These are phyloP conservation scores for Aradophagus sp. DNA, from an alignment of 1,140 invertebrate genomes.

Conservation along the genomic window DNA sequence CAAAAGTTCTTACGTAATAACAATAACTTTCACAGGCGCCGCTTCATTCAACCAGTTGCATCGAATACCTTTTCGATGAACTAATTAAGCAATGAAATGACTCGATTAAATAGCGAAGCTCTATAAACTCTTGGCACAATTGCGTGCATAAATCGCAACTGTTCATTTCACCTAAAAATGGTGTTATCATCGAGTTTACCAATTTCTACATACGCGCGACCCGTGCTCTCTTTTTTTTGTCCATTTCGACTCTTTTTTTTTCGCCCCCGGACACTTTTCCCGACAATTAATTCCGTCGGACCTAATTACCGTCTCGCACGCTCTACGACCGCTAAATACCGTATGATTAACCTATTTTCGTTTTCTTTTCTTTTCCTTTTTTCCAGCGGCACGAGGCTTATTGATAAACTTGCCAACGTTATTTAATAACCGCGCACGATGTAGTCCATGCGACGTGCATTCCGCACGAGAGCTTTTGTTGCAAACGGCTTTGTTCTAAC, in stretches of 20 bases:
- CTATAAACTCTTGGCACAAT: constrained; percentile 48
- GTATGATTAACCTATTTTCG: constrained; percentile 47
- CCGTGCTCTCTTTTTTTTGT: constrained; percentile 1
- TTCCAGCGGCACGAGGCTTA: constrained; percentile 29
- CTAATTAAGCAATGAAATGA: constrained; percentile 50
- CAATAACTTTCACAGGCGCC: constrained; percentile 12
- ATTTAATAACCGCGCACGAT: constrained; percentile 46
- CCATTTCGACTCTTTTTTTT: constrained; percentile 11
- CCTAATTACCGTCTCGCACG: constrained; percentile 30
- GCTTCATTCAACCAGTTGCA: constrained; percentile 41
- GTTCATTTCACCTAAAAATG: constrained; percentile 35
- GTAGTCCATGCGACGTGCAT: constrained; percentile 39
- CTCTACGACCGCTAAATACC: constrained; percentile 32
- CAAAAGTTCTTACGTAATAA: constrained; percentile 18
- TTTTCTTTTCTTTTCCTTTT: not conserved
- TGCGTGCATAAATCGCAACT: constrained; percentile 41
- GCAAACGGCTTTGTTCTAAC: constrained; percentile 55
- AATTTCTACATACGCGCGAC: constrained; percentile 14
- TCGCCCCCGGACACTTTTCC: not conserved
- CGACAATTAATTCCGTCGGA: constrained; percentile 19
- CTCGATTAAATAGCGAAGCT: constrained; percentile 41
- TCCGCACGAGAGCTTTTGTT: constrained; percentile 52
- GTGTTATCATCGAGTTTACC: constrained; percentile 28
- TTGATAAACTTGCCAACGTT: constrained; percentile 51
- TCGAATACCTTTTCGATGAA: constrained; percentile 42